These are phyloP conservation scores for Anser brachyrhynchus DNA, from an alignment of 2,113 vertebrate genomes.

Conservation along the genomic window DNA sequence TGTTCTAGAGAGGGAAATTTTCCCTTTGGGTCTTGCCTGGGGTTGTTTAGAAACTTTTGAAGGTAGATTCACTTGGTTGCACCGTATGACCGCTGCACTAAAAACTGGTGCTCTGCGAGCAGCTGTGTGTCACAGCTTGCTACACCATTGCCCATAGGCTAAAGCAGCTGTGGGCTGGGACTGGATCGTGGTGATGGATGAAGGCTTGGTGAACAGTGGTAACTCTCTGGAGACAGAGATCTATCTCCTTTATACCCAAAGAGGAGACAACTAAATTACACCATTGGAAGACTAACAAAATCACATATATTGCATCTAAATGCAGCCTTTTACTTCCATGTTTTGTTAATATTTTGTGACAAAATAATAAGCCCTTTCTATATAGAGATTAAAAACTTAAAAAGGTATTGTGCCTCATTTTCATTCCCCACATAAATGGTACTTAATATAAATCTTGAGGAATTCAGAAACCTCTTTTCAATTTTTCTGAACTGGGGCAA, in stretches of 20 bases:
- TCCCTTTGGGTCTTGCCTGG: neutral
- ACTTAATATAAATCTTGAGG: neutral
- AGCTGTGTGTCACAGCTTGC: neutral
- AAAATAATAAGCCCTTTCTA: neutral
- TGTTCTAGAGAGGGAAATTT: neutral
- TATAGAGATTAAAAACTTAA: neutral
- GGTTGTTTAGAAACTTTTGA: neutral
- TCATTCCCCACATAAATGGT: neutral
- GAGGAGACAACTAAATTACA: neutral
- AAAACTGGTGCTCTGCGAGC: fast-evolving
- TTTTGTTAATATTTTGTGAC: neutral
- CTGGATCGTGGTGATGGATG: neutral
- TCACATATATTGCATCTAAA: neutral
- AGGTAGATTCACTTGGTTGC: neutral
- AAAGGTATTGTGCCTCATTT: neutral
- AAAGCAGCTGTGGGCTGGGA: neutral
- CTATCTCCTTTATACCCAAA: neutral
- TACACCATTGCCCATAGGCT: fast-evolving
- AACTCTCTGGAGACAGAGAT: neutral
- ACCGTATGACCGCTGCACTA: neutral
- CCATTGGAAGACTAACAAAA: neutral
- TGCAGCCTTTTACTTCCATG: neutral
- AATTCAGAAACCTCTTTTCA: neutral
- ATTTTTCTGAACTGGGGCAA: neutral
- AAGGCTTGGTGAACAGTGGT: neutral